Evolutionary conservation across 2,113 vertebrate genomes (phyloP).

Genomic region (Laterallus jamaicensis): DNA sequence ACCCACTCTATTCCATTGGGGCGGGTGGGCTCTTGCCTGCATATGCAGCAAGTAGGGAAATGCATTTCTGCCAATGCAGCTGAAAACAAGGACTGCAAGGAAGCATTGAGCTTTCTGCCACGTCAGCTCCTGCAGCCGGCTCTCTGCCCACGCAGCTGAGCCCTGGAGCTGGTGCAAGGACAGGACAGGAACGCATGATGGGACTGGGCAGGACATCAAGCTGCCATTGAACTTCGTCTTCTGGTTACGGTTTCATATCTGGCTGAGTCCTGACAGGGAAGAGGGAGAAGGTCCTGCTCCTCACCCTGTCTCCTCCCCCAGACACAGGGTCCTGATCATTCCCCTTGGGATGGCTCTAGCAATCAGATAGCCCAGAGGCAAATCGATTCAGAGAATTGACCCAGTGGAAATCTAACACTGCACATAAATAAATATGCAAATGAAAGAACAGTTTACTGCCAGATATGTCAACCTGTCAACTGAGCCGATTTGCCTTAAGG

Average conservation of each 20-base stretch:
- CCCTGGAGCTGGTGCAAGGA: background rate
- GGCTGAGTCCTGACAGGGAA: rapidly evolving
- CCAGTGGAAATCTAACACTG: background rate
- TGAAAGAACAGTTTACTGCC: background rate
- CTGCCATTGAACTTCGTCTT: background rate
- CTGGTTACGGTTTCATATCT: background rate
- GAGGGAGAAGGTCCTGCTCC: background rate
- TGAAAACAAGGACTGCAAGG: background rate
- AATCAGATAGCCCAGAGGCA: background rate
- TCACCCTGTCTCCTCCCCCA: background rate
- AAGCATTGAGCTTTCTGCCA: background rate
- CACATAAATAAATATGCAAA: conserved; percentile 27
- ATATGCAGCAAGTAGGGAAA: background rate
- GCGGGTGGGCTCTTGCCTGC: background rate
- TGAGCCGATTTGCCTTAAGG: background rate
- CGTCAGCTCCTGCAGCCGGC: background rate
- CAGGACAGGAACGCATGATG: background rate
- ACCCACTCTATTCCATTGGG: background rate
- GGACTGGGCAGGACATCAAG: background rate
- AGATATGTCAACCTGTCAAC: background rate
- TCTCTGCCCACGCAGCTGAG: background rate
- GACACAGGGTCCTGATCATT: background rate
- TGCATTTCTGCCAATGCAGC: background rate
- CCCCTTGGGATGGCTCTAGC: background rate
- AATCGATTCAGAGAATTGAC: conserved; percentile 21